These are phyloP conservation scores for Anas platyrhynchos DNA, from an alignment of 2,113 vertebrate genomes.

Conservation along the genomic window DNA sequence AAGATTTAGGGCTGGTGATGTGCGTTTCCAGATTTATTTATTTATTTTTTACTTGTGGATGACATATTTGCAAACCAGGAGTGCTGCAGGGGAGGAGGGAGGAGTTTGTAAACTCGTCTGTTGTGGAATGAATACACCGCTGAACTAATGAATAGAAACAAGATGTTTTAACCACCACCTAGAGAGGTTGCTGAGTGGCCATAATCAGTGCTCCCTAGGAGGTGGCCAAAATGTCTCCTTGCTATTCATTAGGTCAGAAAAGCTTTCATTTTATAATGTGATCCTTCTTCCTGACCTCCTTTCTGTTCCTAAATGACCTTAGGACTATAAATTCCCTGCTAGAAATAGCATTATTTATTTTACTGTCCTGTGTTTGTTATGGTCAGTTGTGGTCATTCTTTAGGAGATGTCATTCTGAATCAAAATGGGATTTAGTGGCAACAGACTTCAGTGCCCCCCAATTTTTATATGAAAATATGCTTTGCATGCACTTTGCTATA, in stretches of 20 bases:
- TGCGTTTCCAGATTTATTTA: neutral
- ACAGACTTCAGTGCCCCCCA: neutral
- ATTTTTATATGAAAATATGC: neutral
- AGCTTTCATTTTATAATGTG: conserved; percentile 65
- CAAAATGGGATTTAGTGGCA: neutral
- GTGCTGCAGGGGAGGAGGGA: conserved; percentile 25
- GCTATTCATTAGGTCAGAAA: conserved; percentile 71
- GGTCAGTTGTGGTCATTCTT: conserved; percentile 18
- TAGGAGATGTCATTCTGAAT: conserved; percentile 36
- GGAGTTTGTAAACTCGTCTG: neutral
- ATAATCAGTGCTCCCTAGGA: conserved; percentile 68
- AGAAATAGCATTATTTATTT: conserved; percentile 62
- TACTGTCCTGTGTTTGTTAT: conserved; percentile 43
- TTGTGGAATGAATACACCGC: conserved; percentile 62
- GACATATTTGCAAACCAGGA: conserved; percentile 29
- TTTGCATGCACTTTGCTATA: neutral
- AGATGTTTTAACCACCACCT: conserved; percentile 68
- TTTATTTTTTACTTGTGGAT: neutral
- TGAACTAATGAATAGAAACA: conserved; percentile 71
- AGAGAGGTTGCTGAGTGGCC: conserved; percentile 63
- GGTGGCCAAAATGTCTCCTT: conserved; percentile 74
- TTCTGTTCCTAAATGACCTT: conserved; percentile 62
- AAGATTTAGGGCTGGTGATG: neutral
- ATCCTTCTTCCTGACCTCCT: conserved; percentile 65
- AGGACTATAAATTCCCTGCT: conserved; percentile 67